Conservation (phyloP, 30 jellyfish, hydroid and myxozoan species). For the Calvadosia cruxmelitensis region DNA sequence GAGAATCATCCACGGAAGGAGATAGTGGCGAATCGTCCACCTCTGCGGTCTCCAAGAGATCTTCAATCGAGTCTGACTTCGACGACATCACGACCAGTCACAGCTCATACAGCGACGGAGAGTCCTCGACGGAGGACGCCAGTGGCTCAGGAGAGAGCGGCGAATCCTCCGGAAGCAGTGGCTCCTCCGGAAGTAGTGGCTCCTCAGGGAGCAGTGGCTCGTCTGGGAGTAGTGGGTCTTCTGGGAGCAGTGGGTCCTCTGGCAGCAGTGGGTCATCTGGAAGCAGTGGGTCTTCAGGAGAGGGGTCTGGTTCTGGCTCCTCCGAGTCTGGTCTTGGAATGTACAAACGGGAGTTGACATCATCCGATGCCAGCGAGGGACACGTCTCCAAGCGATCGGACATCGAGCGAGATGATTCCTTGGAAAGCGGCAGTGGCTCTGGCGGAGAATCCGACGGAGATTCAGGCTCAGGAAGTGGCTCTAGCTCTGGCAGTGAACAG, state of each 20-base stretch:
- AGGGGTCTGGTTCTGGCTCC: conserved; percentile 2
- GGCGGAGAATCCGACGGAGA: background rate
- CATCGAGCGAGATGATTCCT: background rate
- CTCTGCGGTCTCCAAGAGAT: background rate
- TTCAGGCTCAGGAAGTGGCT: background rate
- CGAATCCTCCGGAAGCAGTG: conserved; percentile 4
- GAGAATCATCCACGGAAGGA: conserved; percentile 6
- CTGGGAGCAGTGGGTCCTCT: background rate
- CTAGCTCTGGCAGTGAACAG: conserved; percentile 15
- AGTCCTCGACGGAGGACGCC: too few species aligned
- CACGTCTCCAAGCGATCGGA: background rate
- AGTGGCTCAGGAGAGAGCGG: conserved; percentile 9
- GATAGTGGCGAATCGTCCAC: background rate
- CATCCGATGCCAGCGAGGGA: background rate
- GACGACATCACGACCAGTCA: too few species aligned
- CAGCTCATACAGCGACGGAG: too few species aligned
- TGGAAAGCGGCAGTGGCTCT: conserved; percentile 3
- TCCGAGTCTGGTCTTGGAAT: background rate
- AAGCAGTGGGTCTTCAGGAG: background rate
- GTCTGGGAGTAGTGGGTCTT: conserved; percentile 23
- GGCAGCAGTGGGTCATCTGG: conserved; percentile 4
- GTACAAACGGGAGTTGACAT: background rate
- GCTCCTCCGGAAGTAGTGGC: background rate
- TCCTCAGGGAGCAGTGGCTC: too few species aligned
- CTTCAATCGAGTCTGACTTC: background rate